phyloP scores from a whole-genome alignment of 2,797 vertebrate genomes.

The Atherinosoma microstoma region DNA sequence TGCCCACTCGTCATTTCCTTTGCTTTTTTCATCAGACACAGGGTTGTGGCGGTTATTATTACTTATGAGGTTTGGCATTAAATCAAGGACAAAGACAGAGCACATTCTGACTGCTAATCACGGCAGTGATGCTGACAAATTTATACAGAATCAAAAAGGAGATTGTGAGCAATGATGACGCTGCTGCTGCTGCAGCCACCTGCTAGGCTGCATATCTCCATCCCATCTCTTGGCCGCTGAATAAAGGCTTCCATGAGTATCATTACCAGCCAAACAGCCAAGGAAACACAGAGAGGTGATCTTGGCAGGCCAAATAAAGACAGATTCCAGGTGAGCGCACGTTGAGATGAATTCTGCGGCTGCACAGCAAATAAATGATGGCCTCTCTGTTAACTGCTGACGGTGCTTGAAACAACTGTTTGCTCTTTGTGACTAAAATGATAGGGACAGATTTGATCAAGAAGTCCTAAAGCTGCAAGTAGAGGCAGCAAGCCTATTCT shows the following conservation, averaged over 20 bases:
- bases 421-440: slow-evolving; percentile 66
- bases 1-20: slow-evolving; percentile 46
- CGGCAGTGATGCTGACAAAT: slow-evolving; percentile 58
- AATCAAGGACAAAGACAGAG: slow-evolving; percentile 78
- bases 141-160: slow-evolving; percentile 60
- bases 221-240: slow-evolving; percentile 39
- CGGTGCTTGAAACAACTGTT: slow-evolving; percentile 74
- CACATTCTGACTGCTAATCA: slow-evolving; percentile 76
- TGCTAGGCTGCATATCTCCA: slow-evolving; percentile 46
- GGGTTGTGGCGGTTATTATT: slow-evolving; percentile 73
- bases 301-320: slow-evolving; percentile 66
- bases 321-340: slow-evolving; percentile 65
- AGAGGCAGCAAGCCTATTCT: slow-evolving; percentile 36
- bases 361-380: slow-evolving; percentile 69
- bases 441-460: slow-evolving; percentile 65
- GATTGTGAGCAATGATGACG: slow-evolving; percentile 27
- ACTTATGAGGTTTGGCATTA: slow-evolving; percentile 74
- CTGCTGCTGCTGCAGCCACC: slow-evolving; percentile 27
- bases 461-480: slow-evolving; percentile 44
- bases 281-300: slow-evolving; percentile 44
- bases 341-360: slow-evolving; percentile 56
- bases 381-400: slow-evolving; percentile 68
- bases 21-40: slow-evolving; percentile 52
- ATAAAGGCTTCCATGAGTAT: slow-evolving; percentile 53
- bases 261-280: slow-evolving; percentile 51